Evolutionary conservation across 2,797 vertebrate species (phyloP), one percentile per base, ranked within the genome.

Genomic region (Heterohyrax brucei): DNA sequence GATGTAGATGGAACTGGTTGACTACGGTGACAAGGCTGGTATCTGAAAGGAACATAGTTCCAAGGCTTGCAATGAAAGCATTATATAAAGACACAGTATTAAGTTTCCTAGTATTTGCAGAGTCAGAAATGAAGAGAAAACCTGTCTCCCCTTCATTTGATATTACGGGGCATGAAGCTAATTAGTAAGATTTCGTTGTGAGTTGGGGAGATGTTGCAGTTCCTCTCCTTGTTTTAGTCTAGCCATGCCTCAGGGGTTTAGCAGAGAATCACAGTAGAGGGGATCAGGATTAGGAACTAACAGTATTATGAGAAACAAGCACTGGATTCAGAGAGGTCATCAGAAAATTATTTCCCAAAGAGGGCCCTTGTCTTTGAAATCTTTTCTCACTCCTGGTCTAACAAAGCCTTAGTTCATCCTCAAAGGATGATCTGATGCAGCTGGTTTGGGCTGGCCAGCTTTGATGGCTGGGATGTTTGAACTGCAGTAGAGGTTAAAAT

Each of bases 401-500:
- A 98, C 97, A 98, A 98, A 98, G 97, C 96, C 77, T 79, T 64
- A 62, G 97, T 98, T 98, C 97, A 92, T 88, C 93, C 96, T 97
- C 97, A 98, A 97, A 98, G 94, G 87, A 89, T 83, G 96, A 85
- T 79, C 80, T 62, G 26, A 75, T 92, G 91, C 97, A 97, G 95
- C 95, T 98, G 97, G 93, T 95, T 96, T 95, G 46, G 93, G 94
- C 95, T 87, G 95, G 93, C 89, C 61, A n/a, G 96, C 97, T 97
- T 98, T 97, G 97, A 98, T 95, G 97, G 89, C 59, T 95, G 75
- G 89, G 81, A 44, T 92, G 94, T 98, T 96, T 98, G 97, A 98
- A 97, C 97, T 97, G 94, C 61, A 80, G 7, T 59, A 78, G 82
- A 83, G 95, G 84, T 97, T 95, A 94, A 97, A 96, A 96, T 87